phyloP scores from a whole-genome alignment of 1,140 invertebrate genomes.

The Plectrocnemia conspersa region DNA sequence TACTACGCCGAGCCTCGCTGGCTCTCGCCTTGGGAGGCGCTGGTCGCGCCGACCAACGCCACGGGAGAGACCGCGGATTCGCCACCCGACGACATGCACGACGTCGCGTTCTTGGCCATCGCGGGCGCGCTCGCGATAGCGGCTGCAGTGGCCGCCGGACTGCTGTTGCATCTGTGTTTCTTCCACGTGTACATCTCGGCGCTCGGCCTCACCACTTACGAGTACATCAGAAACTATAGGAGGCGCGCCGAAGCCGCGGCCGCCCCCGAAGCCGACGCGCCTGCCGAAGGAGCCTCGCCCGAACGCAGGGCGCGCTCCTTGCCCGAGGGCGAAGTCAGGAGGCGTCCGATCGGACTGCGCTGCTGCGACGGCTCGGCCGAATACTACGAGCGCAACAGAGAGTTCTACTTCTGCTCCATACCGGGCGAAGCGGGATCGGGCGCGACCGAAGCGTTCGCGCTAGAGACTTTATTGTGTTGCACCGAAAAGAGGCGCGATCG shows the following conservation, averaged over 20 bases:
- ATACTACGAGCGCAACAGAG: conserved; percentile 40
- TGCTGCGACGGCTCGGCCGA: conserved; percentile 34
- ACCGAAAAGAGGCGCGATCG: conserved; percentile 26
- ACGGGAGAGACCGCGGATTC: conserved; percentile 38
- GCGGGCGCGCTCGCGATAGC: conserved; percentile 62
- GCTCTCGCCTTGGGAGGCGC: conserved; percentile 47
- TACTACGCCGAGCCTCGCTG: conserved; percentile 55
- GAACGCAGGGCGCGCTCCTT: conserved; percentile 28
- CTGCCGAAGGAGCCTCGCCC: conserved; percentile 16
- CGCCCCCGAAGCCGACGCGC: conserved; percentile 12
- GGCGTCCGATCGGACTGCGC: conserved; percentile 41
- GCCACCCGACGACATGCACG: conserved; percentile 40
- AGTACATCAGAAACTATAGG: conserved; percentile 60
- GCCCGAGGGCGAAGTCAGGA: conserved; percentile 35
- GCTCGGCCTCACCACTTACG: conserved; percentile 83
- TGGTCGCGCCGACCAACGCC: conserved; percentile 39
- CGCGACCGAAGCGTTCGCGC: conserved; percentile 36
- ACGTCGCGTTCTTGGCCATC: conserved; percentile 60
- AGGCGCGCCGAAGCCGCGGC: conserved; percentile 24
- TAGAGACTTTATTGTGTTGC: conserved; percentile 33
- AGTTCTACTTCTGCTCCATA: conserved; percentile 43
- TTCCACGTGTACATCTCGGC: conserved; percentile 86
- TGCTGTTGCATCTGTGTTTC: conserved; percentile 82
- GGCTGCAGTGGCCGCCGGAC: conserved; percentile 67
- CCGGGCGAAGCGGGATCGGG: conserved; percentile 40